phyloP scores from a whole-genome alignment of 2,888 invertebrate species.

The Hipparchia semele region DNA sequence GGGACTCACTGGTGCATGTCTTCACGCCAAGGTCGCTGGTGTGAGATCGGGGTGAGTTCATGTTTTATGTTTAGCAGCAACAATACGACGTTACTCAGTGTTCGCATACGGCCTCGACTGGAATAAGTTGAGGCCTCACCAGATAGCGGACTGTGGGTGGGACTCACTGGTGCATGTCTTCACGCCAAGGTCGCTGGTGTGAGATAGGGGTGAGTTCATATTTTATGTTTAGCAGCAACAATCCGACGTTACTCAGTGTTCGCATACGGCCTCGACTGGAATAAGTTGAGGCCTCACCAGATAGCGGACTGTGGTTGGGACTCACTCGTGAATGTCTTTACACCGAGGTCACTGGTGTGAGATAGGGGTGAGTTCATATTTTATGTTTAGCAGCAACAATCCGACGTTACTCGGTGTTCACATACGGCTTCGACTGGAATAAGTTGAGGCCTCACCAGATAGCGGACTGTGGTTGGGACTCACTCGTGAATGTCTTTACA shows the following conservation, averaged over 20 bases:
- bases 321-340: conserved; percentile 88
- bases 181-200: conserved; percentile 78
- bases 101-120: conserved; percentile 94
- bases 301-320: conserved; percentile 94
- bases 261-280: conserved; percentile 94
- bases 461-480: conserved; percentile 94
- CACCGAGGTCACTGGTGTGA: conserved; percentile 77
- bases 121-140: conserved; percentile 85
- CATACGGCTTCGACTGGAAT: conserved; percentile 93
- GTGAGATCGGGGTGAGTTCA: conserved; percentile 63
- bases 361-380: conserved; percentile 58
- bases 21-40: conserved; percentile 83
- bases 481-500: conserved; percentile 89
- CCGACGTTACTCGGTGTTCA: conserved; percentile 86
- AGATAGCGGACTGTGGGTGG: conserved; percentile 92
- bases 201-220: conserved; percentile 61
- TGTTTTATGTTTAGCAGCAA: background rate
- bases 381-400: background rate
- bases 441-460: conserved; percentile 82
- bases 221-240: background rate
- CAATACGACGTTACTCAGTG: conserved; percentile 78
- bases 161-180: conserved; percentile 91
- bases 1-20: conserved; percentile 91
- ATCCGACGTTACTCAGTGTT: conserved; percentile 84
- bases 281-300: conserved; percentile 82